Conservation (phyloP, 37 sponge, comb jelly and placozoan species). For the Hormiphora californensis region DNA sequence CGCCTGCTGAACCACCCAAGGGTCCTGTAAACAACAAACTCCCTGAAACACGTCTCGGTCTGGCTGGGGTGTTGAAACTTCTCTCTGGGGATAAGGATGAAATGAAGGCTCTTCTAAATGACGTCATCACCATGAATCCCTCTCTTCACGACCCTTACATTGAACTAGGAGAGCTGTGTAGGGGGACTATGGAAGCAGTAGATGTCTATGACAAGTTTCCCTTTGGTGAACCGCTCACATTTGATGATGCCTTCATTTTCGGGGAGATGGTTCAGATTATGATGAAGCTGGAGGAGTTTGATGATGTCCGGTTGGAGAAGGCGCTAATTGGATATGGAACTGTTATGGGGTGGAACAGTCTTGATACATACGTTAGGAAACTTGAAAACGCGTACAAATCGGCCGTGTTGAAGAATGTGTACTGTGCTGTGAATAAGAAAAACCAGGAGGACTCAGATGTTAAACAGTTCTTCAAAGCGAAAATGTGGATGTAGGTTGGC, state of each 20-base stretch:
- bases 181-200: constrained; percentile 73
- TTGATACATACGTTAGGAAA: constrained; percentile 76
- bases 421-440: constrained; percentile 82
- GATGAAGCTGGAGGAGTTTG: constrained; percentile 71
- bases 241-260: constrained; percentile 92
- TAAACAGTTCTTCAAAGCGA: constrained; percentile 81
- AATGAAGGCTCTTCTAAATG: constrained; percentile 61
- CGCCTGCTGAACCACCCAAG: background rate
- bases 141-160: constrained; percentile 92
- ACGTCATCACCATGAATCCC: constrained; percentile 75
- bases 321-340: constrained; percentile 76
- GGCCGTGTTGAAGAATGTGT: constrained; percentile 69
- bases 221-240: constrained; percentile 75
- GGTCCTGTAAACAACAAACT: constrained; percentile 63
- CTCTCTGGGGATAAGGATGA: constrained; percentile 58
- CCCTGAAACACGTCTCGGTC: constrained; percentile 72
- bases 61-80: constrained; percentile 68
- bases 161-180: constrained; percentile 81
- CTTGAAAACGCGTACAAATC: constrained; percentile 86
- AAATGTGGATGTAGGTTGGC: no score
- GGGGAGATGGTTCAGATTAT: constrained; percentile 86
- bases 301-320: constrained; percentile 64
- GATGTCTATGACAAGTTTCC: constrained; percentile 83
- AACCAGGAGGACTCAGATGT: constrained; percentile 70
- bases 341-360: constrained; percentile 78